These are phyloP conservation scores for Thomomys bottae DNA, from an alignment of 2,113 vertebrate species.

Conservation along the genomic window DNA sequence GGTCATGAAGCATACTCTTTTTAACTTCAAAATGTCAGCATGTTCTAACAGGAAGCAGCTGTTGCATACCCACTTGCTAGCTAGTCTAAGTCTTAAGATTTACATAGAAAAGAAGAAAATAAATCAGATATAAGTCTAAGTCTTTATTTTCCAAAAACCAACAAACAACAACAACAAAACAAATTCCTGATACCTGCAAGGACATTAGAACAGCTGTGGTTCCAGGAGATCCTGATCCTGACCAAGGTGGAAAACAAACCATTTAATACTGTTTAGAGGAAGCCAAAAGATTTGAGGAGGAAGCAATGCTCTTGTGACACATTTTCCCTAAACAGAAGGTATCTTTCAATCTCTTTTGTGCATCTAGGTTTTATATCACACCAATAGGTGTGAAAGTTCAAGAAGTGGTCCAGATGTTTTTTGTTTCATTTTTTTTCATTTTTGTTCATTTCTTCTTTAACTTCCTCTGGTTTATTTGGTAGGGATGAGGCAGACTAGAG, in stretches of 20 bases:
- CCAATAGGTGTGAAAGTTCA: neutral
- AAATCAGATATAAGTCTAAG: conserved; percentile 48
- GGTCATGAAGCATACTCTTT: conserved; percentile 57
- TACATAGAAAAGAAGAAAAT: conserved; percentile 9
- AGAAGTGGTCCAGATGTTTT: neutral
- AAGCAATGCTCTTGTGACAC: neutral
- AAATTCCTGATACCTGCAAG: conserved; percentile 59
- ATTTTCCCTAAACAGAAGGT: neutral
- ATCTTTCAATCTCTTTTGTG: neutral
- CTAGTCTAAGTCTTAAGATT: conserved; percentile 60
- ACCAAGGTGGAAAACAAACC: neutral
- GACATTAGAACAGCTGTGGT: conserved; percentile 61
- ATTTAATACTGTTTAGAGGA: neutral
- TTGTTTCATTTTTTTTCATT: no score
- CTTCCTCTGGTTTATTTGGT: conserved; percentile 11
- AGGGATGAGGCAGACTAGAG: neutral
- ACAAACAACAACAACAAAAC: no score
- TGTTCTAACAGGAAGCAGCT: conserved; percentile 75
- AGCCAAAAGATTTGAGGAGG: neutral
- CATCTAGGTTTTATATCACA: neutral
- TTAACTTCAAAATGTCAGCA: conserved; percentile 60
- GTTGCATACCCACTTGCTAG: conserved; percentile 46
- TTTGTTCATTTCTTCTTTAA: neutral
- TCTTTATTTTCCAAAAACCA: conserved; percentile 52
- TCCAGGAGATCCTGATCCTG: no score